phyloP scores from a whole-genome alignment of 2,113 vertebrate species.

The Centropus unirufus region DNA sequence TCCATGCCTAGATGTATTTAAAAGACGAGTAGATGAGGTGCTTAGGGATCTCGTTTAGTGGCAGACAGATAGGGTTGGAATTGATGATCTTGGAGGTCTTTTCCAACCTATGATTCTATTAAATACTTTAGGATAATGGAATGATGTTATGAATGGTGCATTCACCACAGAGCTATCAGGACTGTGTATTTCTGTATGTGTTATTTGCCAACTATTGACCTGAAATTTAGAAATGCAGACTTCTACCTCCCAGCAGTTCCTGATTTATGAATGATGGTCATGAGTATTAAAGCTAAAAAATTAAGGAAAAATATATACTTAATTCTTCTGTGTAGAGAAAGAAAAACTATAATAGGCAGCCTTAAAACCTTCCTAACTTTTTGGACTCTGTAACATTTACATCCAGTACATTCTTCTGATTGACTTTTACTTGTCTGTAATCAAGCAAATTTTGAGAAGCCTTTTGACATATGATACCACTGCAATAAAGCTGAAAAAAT shows the following conservation, averaged over 20 bases:
- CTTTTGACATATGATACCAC: background rate
- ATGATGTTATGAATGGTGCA: background rate
- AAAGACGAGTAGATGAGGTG: too few species aligned
- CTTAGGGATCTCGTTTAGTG: too few species aligned
- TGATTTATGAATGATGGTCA: background rate
- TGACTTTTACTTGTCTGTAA: background rate
- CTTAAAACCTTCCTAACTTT: background rate
- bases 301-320: background rate
- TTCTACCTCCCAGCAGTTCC: background rate
- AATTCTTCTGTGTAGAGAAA: background rate
- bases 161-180: background rate
- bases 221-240: background rate
- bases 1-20: too few species aligned
- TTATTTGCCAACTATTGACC: background rate
- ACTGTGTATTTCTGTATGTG: background rate
- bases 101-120: too few species aligned
- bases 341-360: background rate
- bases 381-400: background rate
- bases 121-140: background rate
- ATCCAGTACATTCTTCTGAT: background rate
- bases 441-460: background rate
- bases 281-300: background rate
- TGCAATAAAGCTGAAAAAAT: background rate
- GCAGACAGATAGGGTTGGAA: too few species aligned
- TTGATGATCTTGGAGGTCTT: too few species aligned